Base-by-base conservation (phyloP, 2,113 vertebrate species). In the Verasper variegatus region DNA sequence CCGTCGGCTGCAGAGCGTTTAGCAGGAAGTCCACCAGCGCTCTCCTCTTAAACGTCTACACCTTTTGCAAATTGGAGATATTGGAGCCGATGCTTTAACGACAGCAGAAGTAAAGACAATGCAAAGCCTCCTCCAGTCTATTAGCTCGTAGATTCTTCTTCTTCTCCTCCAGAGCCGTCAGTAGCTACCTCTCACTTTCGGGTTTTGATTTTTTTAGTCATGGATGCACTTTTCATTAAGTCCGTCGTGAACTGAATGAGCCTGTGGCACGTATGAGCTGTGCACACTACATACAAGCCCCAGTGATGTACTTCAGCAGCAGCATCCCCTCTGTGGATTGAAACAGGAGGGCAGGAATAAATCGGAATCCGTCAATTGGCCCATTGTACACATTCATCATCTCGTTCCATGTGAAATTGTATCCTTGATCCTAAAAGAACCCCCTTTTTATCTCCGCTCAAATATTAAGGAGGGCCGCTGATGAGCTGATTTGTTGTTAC, bases 401-500 rank as follows among this genome's bases (percentile, higher is more conserved):
- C 66, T 67, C 60, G 62, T 85, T 42, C 40, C 40, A 42, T 12
- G 63, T 24, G 21, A 49, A 27, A 78, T 82, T 68, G 49, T 64
- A 49, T 51, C 51, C 37, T 47, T 63, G 27, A 42, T 80, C 37
- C 35, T 59, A 58, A 68, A 40, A 77, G 51, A 62, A 54, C 20
- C 40, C 62, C 35, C 59, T 8, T 13, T 82, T 78, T 71, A 74
- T 79, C 76, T 82, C 68, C 37, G 78, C 63, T 71, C 52, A 74
- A 27, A 69, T 68, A 87, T 77, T 84, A 66, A 71, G 21, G 64
- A 42, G 76, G 71, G 21, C 55, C 42, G 65, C 31, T 77, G 83
- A 90, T 84, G 76, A 84, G 56, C 72, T 70, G 76, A 87, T 84
- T 74, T 88, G 81, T 84, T 76, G 80, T 85, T 84, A 75, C 51